Conservation (phyloP, 2,113 vertebrate species). For the Thamnophis sirtalis region DNA sequence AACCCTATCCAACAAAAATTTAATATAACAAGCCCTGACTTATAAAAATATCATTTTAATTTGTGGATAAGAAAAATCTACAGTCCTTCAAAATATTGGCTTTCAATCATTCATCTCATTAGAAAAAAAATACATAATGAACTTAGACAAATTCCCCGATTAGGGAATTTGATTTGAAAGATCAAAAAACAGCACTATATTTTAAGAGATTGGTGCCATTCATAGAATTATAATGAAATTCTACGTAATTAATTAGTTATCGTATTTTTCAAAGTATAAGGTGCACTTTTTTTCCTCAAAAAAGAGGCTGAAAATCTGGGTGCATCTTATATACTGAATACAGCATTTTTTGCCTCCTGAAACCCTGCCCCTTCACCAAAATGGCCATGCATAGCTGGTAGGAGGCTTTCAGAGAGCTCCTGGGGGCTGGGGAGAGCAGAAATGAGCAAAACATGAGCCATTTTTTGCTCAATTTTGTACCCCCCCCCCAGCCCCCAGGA, state of each 20-base stretch:
- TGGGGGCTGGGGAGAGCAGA: too few species aligned
- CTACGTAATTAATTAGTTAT: slow-evolving; percentile 11
- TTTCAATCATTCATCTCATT: neutral
- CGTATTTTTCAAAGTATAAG: too few species aligned
- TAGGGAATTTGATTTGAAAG: neutral
- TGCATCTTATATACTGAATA: too few species aligned
- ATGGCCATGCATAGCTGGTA: too few species aligned
- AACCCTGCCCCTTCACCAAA: too few species aligned
- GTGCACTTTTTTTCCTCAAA: too few species aligned
- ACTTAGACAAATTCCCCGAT: neutral
- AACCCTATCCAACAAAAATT: neutral
- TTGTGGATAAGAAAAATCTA: neutral
- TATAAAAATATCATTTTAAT: neutral
- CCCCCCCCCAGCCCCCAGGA: too few species aligned
- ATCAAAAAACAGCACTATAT: neutral
- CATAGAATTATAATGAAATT: neutral
- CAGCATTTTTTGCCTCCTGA: too few species aligned
- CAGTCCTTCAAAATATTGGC: neutral
- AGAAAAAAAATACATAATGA: neutral
- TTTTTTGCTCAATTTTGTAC: too few species aligned
- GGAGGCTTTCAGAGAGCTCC: too few species aligned
- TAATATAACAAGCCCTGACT: neutral
- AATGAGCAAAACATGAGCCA: too few species aligned
- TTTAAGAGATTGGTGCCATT: neutral
- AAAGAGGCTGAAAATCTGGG: too few species aligned